Conservation (phyloP, 2,888 invertebrate genomes). For the Xanthia icteritia region DNA sequence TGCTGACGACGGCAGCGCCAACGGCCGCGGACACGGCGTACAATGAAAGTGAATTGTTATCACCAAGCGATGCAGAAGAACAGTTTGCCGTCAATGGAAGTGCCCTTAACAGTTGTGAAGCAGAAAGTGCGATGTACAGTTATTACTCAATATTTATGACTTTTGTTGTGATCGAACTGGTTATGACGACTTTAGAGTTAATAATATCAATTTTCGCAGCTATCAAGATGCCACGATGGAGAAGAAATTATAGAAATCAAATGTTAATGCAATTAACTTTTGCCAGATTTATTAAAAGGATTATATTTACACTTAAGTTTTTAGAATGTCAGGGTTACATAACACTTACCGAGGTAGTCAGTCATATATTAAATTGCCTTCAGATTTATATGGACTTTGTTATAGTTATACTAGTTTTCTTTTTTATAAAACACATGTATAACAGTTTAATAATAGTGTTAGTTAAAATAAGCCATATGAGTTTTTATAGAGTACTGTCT, state of each 20-base stretch:
- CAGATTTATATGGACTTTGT: conserved; percentile 84
- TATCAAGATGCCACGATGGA: conserved; percentile 82
- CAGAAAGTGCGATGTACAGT: conserved; percentile 38
- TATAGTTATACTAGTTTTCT: conserved; percentile 82
- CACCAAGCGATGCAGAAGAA: conserved; percentile 15
- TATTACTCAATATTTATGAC: conserved; percentile 72
- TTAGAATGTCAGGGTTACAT: conserved; percentile 68
- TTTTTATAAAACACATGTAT: conserved; percentile 87
- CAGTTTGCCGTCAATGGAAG: conserved; percentile 27
- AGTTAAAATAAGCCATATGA: conserved; percentile 80
- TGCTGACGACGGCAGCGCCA: conserved; percentile 46
- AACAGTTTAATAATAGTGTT: conserved; percentile 84
- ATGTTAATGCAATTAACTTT: conserved; percentile 86
- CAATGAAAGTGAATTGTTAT: conserved; percentile 58
- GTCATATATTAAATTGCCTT: conserved; percentile 69
- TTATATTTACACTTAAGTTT: conserved; percentile 77
- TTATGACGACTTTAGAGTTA: conserved; percentile 84
- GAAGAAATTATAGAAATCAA: conserved; percentile 86
- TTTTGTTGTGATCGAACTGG: conserved; percentile 81
- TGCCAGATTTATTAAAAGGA: conserved; percentile 81
- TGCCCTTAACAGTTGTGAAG: conserved; percentile 22
- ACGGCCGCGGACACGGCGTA: conserved; percentile 44
- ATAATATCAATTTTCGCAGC: conserved; percentile 79
- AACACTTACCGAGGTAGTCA: conserved; percentile 49
- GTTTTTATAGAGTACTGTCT: conserved; percentile 76